These are phyloP conservation scores for Tetrapedia diversipes DNA, from an alignment of 2,888 invertebrate genomes.

Conservation along the genomic window DNA sequence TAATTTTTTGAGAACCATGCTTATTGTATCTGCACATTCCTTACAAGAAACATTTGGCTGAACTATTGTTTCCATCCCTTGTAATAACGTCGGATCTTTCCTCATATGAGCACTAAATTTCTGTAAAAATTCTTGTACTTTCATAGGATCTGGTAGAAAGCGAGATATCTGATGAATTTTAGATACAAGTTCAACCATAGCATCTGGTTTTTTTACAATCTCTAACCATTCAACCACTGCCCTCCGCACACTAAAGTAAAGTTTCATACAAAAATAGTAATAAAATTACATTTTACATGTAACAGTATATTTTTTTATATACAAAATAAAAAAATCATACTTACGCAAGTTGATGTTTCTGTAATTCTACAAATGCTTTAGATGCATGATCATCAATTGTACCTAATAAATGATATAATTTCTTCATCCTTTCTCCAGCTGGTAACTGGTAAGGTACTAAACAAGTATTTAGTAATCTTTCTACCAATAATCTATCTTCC, in stretches of 20 bases:
- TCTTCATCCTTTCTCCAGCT: conserved; percentile 95
- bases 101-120: conserved; percentile 92
- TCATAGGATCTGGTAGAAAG: conserved; percentile 95
- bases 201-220: conserved; percentile 88
- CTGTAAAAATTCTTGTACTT: conserved; percentile 93
- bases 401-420: conserved; percentile 94
- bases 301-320: neutral
- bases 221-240: conserved; percentile 95
- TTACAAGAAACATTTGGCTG: conserved; percentile 96
- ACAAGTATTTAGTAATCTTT: conserved; percentile 95
- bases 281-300: neutral
- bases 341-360: conserved; percentile 93
- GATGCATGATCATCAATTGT: conserved; percentile 98
- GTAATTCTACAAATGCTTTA: conserved; percentile 95
- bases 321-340: conserved; percentile 61
- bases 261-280: conserved; percentile 6
- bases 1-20: conserved; percentile 92
- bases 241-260: conserved; percentile 87
- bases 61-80: conserved; percentile 94
- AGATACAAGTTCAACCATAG: conserved; percentile 88
- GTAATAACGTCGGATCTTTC: conserved; percentile 88
- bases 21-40: conserved; percentile 95
- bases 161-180: conserved; percentile 89
- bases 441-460: conserved; percentile 96
- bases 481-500: conserved; percentile 96